A percentile compares a stretch with the other conserved stretches of the same genome.
Conservation (phyloP, 2,888 invertebrate genomes). For the Megastigmus dorsalis region DNA sequence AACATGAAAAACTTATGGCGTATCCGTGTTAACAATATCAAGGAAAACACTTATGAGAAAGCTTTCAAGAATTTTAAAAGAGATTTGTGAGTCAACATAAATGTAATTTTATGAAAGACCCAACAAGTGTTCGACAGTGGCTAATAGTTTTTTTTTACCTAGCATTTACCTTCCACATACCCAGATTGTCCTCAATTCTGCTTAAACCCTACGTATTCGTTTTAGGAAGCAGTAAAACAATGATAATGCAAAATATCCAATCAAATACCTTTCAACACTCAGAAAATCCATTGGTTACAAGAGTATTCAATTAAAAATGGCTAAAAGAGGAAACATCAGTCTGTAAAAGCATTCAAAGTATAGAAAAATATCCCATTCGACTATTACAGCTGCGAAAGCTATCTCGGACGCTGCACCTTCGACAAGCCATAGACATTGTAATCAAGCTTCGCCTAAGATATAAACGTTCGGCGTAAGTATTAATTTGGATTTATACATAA, state of each 20-base stretch:
- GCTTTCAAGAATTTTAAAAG: no score
- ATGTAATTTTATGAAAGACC: background rate
- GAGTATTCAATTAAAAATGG: no score
- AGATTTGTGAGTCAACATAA: background rate
- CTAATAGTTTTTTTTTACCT: slow-evolving; percentile 2
- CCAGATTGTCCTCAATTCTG: no score
- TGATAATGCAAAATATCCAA: no score
- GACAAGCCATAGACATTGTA: background rate
- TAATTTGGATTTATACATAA: background rate
- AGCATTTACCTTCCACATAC: no score
- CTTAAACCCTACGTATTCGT: background rate
- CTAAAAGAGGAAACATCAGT: background rate
- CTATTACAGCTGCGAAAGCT: background rate
- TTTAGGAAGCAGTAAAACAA: background rate
- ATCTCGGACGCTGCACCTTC: background rate
- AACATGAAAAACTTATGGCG: no score
- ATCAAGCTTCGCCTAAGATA: slow-evolving; percentile 3
- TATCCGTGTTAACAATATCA: no score
- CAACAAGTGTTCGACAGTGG: slow-evolving; percentile 40
- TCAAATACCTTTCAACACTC: background rate
- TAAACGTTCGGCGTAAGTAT: background rate
- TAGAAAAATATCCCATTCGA: background rate
- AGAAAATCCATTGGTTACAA: background rate
- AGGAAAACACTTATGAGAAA: no score
- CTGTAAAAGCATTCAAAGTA: background rate